Base-by-base conservation (phyloP, 2,797 vertebrate genomes). In the Sciaenops ocellatus region DNA sequence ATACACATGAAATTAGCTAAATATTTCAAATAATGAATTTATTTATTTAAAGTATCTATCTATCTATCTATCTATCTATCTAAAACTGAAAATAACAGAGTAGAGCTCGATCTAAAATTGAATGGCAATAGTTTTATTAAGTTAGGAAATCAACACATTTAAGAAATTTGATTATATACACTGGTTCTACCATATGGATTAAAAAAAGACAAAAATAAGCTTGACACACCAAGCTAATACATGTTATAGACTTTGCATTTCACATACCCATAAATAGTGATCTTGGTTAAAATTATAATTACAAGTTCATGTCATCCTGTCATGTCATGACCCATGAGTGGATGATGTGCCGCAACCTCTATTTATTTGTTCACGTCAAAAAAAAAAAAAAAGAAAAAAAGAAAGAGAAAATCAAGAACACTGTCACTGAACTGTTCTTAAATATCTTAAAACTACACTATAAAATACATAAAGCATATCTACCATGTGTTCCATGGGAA, bases 101-200 rank as follows among this genome's bases (percentile, higher is more conserved):
- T 1, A 0, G 15, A 52, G 34, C 55, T 3, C 62, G 3, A 22
- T 66, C 1, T 85, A 86, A 87, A 92, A 89, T 83, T 85, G 75
- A 90, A 91, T 93, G 90, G 86, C 84, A 92, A 90, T 87, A 83
- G 91, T 95, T 95, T 96, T 95, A 95, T 95, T 95, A 92, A 94
- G 94, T 97, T 97, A 97, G 92, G 94, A 96, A 95, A 94, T 94
- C 94, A 95, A 91, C 87, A 95, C 90, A 94, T 93, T 93, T 89
- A 93, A 90, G 85, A 93, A 93, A 94, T 82, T 48, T 30, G 69
- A 79, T 80, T 91, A 96, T 97, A 93, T 97, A 96, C 96, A 97
- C 88, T 92, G 93, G 92, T 74, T 94, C 96, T 97, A 97, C 95
- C 96, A 94, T 95, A 97, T 96, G 92, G 96, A 93, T 95, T 91